Evolutionary conservation across 2,888 invertebrate genomes (phyloP).

Genomic region (Dilophus febrilis): DNA sequence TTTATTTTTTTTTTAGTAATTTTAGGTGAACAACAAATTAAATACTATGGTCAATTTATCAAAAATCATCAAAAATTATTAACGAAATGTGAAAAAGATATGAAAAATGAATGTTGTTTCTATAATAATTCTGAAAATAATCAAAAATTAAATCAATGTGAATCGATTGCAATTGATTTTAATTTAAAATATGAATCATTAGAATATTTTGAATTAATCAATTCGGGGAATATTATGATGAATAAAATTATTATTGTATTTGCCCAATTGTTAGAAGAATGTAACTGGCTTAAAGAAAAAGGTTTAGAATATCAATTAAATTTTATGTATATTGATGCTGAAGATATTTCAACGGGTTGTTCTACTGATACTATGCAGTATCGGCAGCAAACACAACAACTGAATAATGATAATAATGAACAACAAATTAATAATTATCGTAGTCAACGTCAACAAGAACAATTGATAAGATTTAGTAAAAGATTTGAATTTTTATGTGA

Average conservation of each 20-base stretch:
- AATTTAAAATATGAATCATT: conserved; percentile 37
- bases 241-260: conserved; percentile 66
- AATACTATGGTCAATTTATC: too few relatives aligned
- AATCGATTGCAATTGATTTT: background rate
- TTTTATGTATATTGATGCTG: conserved; percentile 24
- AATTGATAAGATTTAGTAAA: conserved; percentile 27
- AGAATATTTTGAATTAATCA: conserved; percentile 48
- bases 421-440: background rate
- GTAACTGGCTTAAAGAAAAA: conserved; percentile 46
- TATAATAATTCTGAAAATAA: too few relatives aligned
- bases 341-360: conserved; percentile 11
- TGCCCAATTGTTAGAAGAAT: conserved; percentile 61
- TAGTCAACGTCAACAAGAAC: too few relatives aligned
- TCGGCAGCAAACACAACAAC: background rate
- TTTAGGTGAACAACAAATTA: background rate
- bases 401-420: background rate
- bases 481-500: conserved; percentile 43
- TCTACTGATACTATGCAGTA: too few relatives aligned
- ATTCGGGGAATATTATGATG: conserved; percentile 67
- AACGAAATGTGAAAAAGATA: too few relatives aligned
- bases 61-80: too few relatives aligned
- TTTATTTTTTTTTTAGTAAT: background rate
- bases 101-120: too few relatives aligned
- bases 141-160: background rate
- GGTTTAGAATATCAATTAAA: conserved; percentile 40